Percentiles rank a stretch among this genome's conserved stretches.
Conservation (phyloP, 2,888 invertebrate species). For the Sinhomidia bicolor region DNA sequence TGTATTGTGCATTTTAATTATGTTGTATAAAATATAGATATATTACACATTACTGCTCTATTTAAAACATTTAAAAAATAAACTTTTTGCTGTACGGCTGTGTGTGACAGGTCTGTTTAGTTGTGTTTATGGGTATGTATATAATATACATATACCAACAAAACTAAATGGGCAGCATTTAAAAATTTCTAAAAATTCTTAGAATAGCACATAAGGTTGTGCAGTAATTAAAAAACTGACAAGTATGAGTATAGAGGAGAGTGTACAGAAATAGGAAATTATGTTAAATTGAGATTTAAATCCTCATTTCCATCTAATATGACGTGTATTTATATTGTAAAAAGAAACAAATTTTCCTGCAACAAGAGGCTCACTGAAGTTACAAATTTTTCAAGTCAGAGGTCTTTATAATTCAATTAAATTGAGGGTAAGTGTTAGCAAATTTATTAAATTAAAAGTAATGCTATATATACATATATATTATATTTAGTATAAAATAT, state of each 20-base stretch:
- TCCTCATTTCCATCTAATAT: conserved; percentile 34
- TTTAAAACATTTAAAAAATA: background rate
- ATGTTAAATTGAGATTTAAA: conserved; percentile 44
- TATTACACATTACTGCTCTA: background rate
- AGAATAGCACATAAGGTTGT: background rate
- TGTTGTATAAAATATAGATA: background rate
- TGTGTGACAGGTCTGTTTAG: background rate
- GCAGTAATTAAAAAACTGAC: background rate
- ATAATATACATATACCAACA: background rate
- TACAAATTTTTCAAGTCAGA: conserved; percentile 76
- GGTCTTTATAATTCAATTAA: conserved; percentile 60
- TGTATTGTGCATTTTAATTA: background rate
- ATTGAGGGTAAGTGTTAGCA: conserved; percentile 22
- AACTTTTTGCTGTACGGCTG: background rate
- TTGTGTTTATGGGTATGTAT: background rate
- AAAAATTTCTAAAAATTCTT: background rate
- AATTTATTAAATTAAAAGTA: background rate
- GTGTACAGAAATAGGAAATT: conserved; percentile 43
- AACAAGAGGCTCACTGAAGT: conserved; percentile 79
- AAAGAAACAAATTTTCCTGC: conserved; percentile 76
- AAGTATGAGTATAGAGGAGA: too few species aligned
- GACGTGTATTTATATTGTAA: conserved; percentile 19
- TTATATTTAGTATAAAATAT: background rate
- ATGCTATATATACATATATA: background rate
- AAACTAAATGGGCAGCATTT: background rate